Evolutionary conservation across 2,113 vertebrate genomes (phyloP).

Genomic region (Castor canadensis): DNA sequence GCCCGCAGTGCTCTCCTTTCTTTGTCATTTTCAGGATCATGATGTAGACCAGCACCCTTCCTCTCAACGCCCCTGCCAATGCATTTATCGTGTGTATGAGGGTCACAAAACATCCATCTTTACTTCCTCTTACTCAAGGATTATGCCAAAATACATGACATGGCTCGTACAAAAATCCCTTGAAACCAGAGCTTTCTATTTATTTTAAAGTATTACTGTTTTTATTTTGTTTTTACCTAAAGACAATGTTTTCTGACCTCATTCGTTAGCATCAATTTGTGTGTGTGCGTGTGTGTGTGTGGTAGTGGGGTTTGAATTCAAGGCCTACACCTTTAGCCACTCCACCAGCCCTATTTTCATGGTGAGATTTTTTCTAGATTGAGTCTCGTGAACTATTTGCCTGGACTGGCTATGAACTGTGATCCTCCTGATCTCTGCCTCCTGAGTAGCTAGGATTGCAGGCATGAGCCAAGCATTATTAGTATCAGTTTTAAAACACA

Average conservation of each 20-base stretch:
- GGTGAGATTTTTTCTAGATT: no score
- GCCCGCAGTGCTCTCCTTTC: not conserved
- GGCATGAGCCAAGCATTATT: not conserved
- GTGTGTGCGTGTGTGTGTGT: no score
- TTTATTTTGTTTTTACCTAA: not conserved
- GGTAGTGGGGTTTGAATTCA: no score
- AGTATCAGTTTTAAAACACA: not conserved
- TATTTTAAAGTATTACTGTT: not conserved
- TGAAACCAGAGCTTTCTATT: not conserved
- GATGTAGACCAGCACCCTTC: not conserved
- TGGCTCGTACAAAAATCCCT: not conserved
- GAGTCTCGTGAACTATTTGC: no score
- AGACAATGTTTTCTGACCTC: not conserved
- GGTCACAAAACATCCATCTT: no score
- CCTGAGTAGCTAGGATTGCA: no score
- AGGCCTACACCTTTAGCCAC: no score
- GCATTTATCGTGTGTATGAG: not conserved
- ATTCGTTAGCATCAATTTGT: not conserved
- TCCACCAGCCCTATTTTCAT: no score
- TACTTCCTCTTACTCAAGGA: not conserved
- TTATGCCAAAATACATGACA: not conserved
- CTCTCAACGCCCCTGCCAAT: rapidly evolving
- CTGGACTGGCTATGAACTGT: no score
- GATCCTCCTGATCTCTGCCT: no score
- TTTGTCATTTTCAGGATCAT: no score